phyloP scores from a whole-genome alignment of 2,797 vertebrate genomes.

The Anguilla megastoma region DNA sequence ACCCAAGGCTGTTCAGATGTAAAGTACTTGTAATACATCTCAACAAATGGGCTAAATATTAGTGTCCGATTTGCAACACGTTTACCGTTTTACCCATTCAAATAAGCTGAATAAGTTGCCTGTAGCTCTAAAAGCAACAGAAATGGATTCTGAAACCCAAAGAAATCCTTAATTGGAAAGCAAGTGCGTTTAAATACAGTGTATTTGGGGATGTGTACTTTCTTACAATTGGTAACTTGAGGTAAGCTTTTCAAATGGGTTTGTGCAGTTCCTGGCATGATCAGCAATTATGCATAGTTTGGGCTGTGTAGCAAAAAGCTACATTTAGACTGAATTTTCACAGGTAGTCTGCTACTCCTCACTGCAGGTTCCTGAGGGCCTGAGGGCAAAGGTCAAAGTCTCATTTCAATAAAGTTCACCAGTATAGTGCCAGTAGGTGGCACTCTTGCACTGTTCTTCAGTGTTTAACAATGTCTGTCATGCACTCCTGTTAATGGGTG shows the following conservation, averaged over 20 bases:
- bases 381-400: slow-evolving; percentile 1
- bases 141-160: slow-evolving; percentile 28
- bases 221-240: slow-evolving; percentile 29
- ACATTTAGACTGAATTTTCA: background rate
- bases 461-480: slow-evolving; percentile 21
- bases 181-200: slow-evolving; percentile 29
- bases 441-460: slow-evolving; percentile 9
- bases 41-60: background rate
- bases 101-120: background rate
- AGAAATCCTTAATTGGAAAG: slow-evolving; percentile 27
- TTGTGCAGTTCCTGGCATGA: slow-evolving; percentile 8
- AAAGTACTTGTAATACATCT: background rate
- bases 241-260: slow-evolving; percentile 23
- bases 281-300: slow-evolving; percentile 22
- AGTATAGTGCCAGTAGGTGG: background rate
- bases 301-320: slow-evolving; percentile 1
- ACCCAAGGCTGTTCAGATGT: background rate
- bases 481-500: background rate
- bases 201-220: slow-evolving; percentile 30
- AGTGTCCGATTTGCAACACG: background rate
- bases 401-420: slow-evolving; percentile 22
- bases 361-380: background rate
- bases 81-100: slow-evolving; percentile 13
- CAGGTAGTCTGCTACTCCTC: background rate
- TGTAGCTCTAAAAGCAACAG: background rate